Base-by-base conservation (phyloP, 2,888 invertebrate genomes). In the Sesia apiformis region DNA sequence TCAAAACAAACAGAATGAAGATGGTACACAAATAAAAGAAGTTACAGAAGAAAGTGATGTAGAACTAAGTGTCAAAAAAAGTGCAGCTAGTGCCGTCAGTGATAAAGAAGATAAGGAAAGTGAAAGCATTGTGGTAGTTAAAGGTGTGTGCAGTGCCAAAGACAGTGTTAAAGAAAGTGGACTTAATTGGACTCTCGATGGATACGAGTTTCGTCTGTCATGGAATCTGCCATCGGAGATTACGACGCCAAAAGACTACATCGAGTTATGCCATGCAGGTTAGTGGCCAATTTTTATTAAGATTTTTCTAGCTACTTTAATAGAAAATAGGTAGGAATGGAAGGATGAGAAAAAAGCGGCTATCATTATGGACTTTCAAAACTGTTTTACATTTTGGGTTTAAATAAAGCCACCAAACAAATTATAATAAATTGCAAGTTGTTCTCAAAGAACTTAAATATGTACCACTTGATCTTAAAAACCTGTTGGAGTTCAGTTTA, bases 201-300 rank as follows among this genome's bases (percentile, higher is more conserved):
- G 81, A 49, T 78, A 74, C 53, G 78, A 84, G 60, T 78, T 78
- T 57, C 77, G 73, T 57, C 71, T 87, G 59, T 78, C 82, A 63
- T 92, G 92, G 92, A 79, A 72, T 55, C 67, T 91, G 51, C 77
- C 81, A 7, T 83, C 89, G 55, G 89, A 82, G 53, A 64, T 66
- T 38, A 70, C 76, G 5, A 72, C 82, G 49, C 40, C 67, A 53
- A 66, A 73, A 53, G 92, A 92, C 69, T 92, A 90, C 74, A 81
- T 92, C 65, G 91, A 89, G 52, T 72, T 92, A 61, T 91, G 90
- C 71, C 84, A 76, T 67, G 72, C 80, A 84, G 92, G 92, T 92
- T 67, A 84, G 90, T 74, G 38, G 3, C 46, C 54, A 40, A 23
- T 50, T 38, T 38, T 23, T 23, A 23, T 23, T 23, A 23, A 23